phyloP scores from a whole-genome alignment of 2,113 vertebrate species.

The Aythya baeri region DNA sequence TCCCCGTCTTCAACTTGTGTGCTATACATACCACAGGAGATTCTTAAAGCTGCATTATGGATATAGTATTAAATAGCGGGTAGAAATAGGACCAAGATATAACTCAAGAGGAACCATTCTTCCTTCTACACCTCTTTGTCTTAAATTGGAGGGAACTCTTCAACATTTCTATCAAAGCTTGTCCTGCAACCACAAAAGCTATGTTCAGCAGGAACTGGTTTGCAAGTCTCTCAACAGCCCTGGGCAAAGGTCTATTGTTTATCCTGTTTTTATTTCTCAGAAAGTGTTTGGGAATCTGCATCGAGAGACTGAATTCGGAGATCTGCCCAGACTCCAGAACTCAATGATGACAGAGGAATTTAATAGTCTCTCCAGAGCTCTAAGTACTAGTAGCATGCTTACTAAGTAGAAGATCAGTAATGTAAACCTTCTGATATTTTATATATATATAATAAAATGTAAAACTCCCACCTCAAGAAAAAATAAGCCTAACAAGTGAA shows the following conservation, averaged over 20 bases:
- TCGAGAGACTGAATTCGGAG: not conserved
- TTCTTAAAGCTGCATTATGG: not conserved
- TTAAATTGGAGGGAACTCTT: conserved; percentile 15
- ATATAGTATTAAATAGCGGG: not conserved
- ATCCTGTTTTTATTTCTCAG: not conserved
- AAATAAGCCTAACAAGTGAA: not conserved
- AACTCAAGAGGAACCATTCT: conserved; percentile 37
- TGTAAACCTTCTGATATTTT: not conserved
- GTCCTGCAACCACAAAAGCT: conserved; percentile 35
- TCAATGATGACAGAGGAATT: not conserved
- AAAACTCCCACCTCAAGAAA: not conserved
- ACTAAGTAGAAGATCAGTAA: not conserved
- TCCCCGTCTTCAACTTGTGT: not conserved
- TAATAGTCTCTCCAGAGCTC: not conserved
- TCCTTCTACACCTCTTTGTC: conserved; percentile 44
- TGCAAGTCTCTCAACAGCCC: not conserved
- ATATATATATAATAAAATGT: not conserved
- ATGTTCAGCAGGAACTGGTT: not conserved
- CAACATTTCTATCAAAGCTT: conserved; percentile 23
- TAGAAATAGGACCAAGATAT: not conserved
- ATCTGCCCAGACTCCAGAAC: not conserved
- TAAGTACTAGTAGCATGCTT: not conserved
- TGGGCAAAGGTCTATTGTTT: not conserved
- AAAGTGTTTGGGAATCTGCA: not conserved
- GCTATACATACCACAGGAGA: not conserved